Percentiles rank a stretch among this genome's conserved stretches.
Conservation (phyloP, 2,113 vertebrate genomes). For the Saccopteryx leptura region DNA sequence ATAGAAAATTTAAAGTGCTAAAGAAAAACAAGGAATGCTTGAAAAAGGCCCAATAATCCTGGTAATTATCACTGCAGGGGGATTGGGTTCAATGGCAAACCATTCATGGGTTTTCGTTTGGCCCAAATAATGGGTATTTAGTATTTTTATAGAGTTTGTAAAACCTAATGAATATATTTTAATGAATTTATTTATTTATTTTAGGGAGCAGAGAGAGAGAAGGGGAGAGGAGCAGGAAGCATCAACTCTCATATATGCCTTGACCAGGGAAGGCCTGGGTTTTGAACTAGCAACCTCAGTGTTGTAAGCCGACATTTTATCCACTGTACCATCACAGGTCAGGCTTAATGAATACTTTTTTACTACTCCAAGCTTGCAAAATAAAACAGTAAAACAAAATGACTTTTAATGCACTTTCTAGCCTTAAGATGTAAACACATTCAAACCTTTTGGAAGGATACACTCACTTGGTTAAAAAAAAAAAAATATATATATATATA, state of each 20-base stretch:
- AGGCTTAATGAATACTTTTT: neutral
- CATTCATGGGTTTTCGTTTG: neutral
- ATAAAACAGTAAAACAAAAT: conserved; percentile 2
- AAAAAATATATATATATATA: neutral
- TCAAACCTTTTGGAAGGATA: neutral
- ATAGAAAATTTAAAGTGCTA: conserved; percentile 12
- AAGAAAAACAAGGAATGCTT: conserved; percentile 5
- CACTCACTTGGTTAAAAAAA: neutral
- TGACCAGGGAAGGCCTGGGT: no score
- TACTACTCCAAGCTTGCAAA: neutral
- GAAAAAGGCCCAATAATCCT: neutral
- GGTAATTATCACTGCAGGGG: neutral
- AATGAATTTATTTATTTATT: no score
- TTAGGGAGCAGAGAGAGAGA: no score
- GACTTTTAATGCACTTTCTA: neutral
- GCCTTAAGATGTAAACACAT: neutral
- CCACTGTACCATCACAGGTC: no score
- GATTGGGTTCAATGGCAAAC: neutral
- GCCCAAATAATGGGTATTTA: neutral
- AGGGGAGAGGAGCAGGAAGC: no score
- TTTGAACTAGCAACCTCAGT: no score
- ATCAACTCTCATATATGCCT: no score
- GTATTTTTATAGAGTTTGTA: neutral
- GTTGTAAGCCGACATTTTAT: no score
- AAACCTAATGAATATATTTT: neutral